Evolutionary conservation across 2,113 vertebrate genomes (phyloP), one percentile per base, ranked within the genome.

Genomic region (Rallus limicola): DNA sequence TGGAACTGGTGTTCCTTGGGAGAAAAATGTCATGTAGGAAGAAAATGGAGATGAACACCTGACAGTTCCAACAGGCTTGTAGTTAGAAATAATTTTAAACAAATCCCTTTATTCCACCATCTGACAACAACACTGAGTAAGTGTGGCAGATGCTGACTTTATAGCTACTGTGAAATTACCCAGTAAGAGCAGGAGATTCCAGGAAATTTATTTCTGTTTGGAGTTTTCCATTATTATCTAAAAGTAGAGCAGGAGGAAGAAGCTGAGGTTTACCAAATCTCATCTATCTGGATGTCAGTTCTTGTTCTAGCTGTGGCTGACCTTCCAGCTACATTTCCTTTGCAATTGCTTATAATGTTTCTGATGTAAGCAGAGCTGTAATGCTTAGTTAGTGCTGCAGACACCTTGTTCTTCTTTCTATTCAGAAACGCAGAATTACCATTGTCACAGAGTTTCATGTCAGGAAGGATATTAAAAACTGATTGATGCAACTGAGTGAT

Each of bases 101-200:
- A 95, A 78, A 58, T 86, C 16, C 44, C 29, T 95, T 89, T 77
- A 74, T 94, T 94, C 82, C 29, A 79, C 42, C 9, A 38, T 53
- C 70, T 94, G 81, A 92, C 40, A 88, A 88, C 7, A 38, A 23
- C 38, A 85, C 78, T 85, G n/a, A 83, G 50, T 74, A 42, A 95
- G 80, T 42, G 36, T 95, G 93, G 60, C 69, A 97, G 52, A 80
- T 94, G 34, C 29, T 93, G n/a, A 71, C 40, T 92, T 93, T 87
- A 88, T 72, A 76, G 25, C 70, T 89, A 77, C 25, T 68, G 34
- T 53, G 86, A 92, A 97, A 94, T 86, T 84, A 91, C 10, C 13
- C 33, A 79, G 26, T 50, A 78, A 68, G 19, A 78, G 67, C 52
- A 68, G 40, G 55, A 86, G 48, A 96, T 91, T 91, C 78, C 13